phyloP scores from a whole-genome alignment of 2,888 invertebrate genomes.

The Hypselothyrea guttata region DNA sequence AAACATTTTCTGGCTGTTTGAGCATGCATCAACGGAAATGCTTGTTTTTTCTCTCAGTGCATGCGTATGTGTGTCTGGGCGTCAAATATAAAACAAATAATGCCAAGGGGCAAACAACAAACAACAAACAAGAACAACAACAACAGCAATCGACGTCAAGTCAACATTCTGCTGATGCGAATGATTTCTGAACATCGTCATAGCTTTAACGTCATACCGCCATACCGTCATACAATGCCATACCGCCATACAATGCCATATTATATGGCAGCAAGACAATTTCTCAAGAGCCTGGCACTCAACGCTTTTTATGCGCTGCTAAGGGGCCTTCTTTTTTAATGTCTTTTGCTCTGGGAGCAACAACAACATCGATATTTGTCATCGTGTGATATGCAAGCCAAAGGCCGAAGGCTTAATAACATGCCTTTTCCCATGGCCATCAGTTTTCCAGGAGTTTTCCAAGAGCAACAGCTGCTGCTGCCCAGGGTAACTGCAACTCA shows the following conservation, averaged over 20 bases:
- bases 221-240: slow-evolving; percentile 30
- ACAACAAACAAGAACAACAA: slow-evolving; percentile 16
- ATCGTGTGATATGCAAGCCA: slow-evolving; percentile 24
- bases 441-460: slow-evolving; percentile 52
- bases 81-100: slow-evolving; percentile 73
- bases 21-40: too few species aligned
- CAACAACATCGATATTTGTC: slow-evolving; percentile 49
- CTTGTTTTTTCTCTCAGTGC: not conserved
- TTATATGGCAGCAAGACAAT: not conserved
- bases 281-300: slow-evolving; percentile 25
- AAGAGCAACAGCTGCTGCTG: slow-evolving; percentile 23
- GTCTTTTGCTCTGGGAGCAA: slow-evolving; percentile 35
- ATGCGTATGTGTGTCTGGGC: slow-evolving; percentile 14
- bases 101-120: slow-evolving; percentile 43
- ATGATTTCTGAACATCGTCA: slow-evolving; percentile 39
- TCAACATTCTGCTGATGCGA: slow-evolving; percentile 64
- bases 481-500: slow-evolving; percentile 36
- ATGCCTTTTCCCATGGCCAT: slow-evolving; percentile 16
- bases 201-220: slow-evolving; percentile 17
- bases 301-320: slow-evolving; percentile 46
- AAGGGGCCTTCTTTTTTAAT: slow-evolving; percentile 47
- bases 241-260: slow-evolving; percentile 8
- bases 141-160: slow-evolving; percentile 62
- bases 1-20: too few species aligned
- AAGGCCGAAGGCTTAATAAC: not conserved